Evolutionary conservation across 1,140 invertebrate genomes (phyloP), one percentile per base, ranked within the genome.

Genomic region (Pogonus chalceus): DNA sequence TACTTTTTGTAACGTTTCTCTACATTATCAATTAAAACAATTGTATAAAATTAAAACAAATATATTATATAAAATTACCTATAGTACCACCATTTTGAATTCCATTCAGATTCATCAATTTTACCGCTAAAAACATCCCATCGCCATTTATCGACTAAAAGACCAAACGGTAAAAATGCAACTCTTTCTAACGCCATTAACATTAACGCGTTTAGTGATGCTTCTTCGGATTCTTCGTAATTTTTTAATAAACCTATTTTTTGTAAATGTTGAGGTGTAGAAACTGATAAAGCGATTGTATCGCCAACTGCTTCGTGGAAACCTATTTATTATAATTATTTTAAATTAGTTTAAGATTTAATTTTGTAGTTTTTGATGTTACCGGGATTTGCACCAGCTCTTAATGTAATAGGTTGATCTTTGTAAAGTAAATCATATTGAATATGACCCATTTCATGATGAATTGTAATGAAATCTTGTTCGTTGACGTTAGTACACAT

Each of bases 361-460:
- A n/a, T n/a, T n/a, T n/a, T n/a, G n/a, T n/a, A n/a, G n/a, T n/a
- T n/a, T n/a, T n/a, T n/a, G n/a, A n/a, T n/a, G n/a, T n/a, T n/a
- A 70, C 79, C 80, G 60, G 85, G 83, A 73, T 91, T 92, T 1
- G 87, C 86, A 49, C 85, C 85, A 10, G 75, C 73, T 31, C 84
- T 66, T 60, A 81, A 84, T 10, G 79, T 67, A 18, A 76, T 70
- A 1, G 84, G 83, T 59, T 82, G 82, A 58, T 85, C 63, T 66
- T 78, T 83, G 63, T 88, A 88, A 59, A 82, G 79, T 37, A 85
- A 64, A 66, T 78, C 85, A 69, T 88, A 88, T 57, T 87, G 77
- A 50, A 89, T 79, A 64, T 89, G 87, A 1, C 84, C 83, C 76
- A 88, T 79, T 72, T 88, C 85, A 63, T 92, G 88, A 63, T 91